phyloP scores from a whole-genome alignment of 2,797 vertebrate species.

The Varecia variegata region DNA sequence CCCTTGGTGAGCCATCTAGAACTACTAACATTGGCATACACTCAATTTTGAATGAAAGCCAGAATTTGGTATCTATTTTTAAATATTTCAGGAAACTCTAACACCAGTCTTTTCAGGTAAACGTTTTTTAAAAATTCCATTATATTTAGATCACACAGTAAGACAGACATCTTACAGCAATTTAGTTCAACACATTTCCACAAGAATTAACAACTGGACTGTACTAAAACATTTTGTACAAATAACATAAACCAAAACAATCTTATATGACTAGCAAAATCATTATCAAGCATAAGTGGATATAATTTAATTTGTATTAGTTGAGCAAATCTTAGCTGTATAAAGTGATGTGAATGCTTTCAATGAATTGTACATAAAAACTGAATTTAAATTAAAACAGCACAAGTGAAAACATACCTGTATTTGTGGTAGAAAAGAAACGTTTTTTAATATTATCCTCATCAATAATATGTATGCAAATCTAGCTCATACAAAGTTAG shows the following conservation, averaged over 20 bases:
- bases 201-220: not conserved
- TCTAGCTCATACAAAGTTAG: not conserved
- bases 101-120: not conserved
- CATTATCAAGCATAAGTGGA: not conserved
- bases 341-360: not conserved
- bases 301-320: not conserved
- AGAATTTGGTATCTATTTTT: not conserved
- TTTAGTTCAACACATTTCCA: not conserved
- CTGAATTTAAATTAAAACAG: not conserved
- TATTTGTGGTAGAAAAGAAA: not conserved
- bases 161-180: not conserved
- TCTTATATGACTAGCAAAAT: not conserved
- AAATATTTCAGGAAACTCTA: conserved; percentile 10
- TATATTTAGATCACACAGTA: not conserved
- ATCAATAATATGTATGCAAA: not conserved
- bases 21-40: not conserved
- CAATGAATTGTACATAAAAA: not conserved
- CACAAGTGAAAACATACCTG: not conserved
- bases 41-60: not conserved
- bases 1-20: conserved; percentile 33
- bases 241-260: not conserved
- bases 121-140: not conserved
- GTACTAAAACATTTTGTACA: not conserved
- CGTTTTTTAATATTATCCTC: not conserved
- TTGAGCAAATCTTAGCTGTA: not conserved